Conservation (phyloP, 2,888 invertebrate genomes). For the Watsonalla cultraria region DNA sequence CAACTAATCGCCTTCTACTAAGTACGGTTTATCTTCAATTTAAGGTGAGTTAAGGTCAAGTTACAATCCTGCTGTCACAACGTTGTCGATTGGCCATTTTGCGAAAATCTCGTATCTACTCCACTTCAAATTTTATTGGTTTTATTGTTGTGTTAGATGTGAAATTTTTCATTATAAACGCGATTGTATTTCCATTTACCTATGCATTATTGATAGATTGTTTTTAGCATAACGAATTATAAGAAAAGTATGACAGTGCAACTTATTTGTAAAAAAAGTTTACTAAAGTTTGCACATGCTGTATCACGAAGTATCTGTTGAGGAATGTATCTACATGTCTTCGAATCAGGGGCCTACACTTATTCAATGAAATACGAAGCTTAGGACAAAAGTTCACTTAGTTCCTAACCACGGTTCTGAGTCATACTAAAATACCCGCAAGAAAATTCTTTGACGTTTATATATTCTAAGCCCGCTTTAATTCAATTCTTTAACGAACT, state of each 20-base stretch:
- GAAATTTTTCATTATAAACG: neutral
- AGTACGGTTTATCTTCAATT: constrained; percentile 19
- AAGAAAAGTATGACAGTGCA: neutral
- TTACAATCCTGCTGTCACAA: neutral
- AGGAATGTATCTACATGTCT: too few species aligned
- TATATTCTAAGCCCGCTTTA: too few species aligned
- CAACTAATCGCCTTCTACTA: constrained; percentile 16
- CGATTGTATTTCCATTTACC: too few species aligned
- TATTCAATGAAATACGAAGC: too few species aligned
- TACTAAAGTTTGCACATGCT: neutral
- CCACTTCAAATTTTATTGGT: too few species aligned
- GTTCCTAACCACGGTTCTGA: too few species aligned
- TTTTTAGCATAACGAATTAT: neutral
- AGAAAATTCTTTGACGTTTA: too few species aligned
- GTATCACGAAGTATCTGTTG: too few species aligned
- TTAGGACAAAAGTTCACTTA: too few species aligned
- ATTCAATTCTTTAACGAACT: too few species aligned
- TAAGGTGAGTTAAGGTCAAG: constrained; percentile 24
- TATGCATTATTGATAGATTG: neutral
- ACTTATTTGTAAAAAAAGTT: neutral
- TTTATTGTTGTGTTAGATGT: neutral
- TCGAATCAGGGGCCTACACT: too few species aligned
- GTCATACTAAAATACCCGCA: too few species aligned
- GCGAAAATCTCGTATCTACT: neutral
- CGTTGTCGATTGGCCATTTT: neutral